Evolutionary conservation across 2,113 vertebrate species (phyloP).

Genomic region (Lipotes vexillifer): DNA sequence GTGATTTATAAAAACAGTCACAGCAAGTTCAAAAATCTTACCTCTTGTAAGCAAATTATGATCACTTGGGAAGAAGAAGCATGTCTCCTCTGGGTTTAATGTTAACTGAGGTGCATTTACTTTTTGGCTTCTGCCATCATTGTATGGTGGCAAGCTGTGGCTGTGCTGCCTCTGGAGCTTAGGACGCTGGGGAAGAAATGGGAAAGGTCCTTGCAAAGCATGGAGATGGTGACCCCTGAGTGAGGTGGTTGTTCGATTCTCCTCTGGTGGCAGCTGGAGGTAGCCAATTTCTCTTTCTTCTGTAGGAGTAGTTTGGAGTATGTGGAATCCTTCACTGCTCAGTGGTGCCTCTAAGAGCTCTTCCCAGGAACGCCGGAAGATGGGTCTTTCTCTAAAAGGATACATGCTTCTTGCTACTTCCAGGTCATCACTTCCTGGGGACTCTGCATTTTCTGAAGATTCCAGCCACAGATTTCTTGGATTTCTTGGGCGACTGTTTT

Average conservation of each 20-base stretch:
- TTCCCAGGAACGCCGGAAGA: slow-evolving; percentile 88
- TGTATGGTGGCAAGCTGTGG: slow-evolving; percentile 90
- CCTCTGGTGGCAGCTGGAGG: slow-evolving; percentile 84
- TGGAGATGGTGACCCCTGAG: slow-evolving; percentile 84
- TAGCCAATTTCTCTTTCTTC: slow-evolving; percentile 74
- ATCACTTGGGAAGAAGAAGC: slow-evolving; percentile 72
- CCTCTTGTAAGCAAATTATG: slow-evolving; percentile 75
- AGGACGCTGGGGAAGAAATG: slow-evolving; percentile 80
- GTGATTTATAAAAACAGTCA: background rate
- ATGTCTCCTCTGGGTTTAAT: slow-evolving; percentile 82
- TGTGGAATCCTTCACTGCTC: slow-evolving; percentile 90
- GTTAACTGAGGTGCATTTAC: slow-evolving; percentile 74
- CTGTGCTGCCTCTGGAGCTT: slow-evolving; percentile 89
- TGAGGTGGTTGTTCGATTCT: slow-evolving; percentile 86
- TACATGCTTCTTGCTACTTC: slow-evolving; percentile 75
- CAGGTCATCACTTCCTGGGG: background rate
- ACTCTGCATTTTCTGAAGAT: slow-evolving; percentile 2
- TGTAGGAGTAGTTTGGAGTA: slow-evolving; percentile 88
- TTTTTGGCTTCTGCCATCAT: slow-evolving; percentile 77
- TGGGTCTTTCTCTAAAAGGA: slow-evolving; percentile 85
- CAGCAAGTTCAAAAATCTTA: slow-evolving; percentile 45
- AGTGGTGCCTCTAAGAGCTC: slow-evolving; percentile 88
- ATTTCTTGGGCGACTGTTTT: slow-evolving; percentile 10
- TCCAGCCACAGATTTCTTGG: slow-evolving; percentile 4
- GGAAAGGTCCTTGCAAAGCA: slow-evolving; percentile 91